A percentile compares a stretch with the other conserved stretches of the same genome.
Conservation (phyloP, 1,140 invertebrate genomes). For the silkworm (Bombyx mori) region ASM3026992v2 NC_085133.1:8756001-8756500, state of each 20-base stretch:
- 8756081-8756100: conserved; percentile 23
- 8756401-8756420: too few relatives aligned
- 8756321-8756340: neutral
- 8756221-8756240: too few relatives aligned
- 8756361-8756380: too few relatives aligned
- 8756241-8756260: too few relatives aligned
- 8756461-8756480: too few relatives aligned
- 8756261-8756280: too few relatives aligned
- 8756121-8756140: conserved; percentile 41
- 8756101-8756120: conserved; percentile 32
- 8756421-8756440: too few relatives aligned
- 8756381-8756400: too few relatives aligned
- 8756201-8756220: conserved; percentile 17
- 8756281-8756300: conserved; percentile 2
- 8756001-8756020: neutral
- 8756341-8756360: too few relatives aligned
- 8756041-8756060: conserved; percentile 38
- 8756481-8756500: too few relatives aligned
- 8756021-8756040: neutral
- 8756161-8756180: conserved; percentile 33
- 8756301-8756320: neutral
- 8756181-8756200: conserved; percentile 64
- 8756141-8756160: conserved; percentile 49
- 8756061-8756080: conserved; percentile 28
- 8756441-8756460: too few relatives aligned